Base-by-base conservation (phyloP, 2,888 invertebrate species). In the Aphodius sticticus region DNA sequence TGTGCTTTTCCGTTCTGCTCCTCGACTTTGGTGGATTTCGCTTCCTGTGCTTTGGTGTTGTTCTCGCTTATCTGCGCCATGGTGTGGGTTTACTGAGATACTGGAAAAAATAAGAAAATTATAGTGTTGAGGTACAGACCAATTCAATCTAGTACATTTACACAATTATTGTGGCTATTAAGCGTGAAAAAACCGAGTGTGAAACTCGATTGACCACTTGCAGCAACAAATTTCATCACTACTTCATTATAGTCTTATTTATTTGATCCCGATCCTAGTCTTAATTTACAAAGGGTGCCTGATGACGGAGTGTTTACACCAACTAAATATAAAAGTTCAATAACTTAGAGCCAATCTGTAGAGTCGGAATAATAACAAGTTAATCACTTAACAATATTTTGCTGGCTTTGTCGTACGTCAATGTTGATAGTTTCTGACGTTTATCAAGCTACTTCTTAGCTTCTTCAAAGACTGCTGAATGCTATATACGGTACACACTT, bases 21-120 rank as follows among this genome's bases (percentile, higher is more conserved):
- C 12, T 53, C 53, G 53, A 53, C 53, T 53, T 53, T 53, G 9
- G 53, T 53, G 70, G 70, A 14, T 70, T 70, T 70, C 7, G 16
- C 70, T 70, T 70, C 26, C 7, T 70, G 1, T 70, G 16, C 9
- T 70, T 70, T 70, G 7, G 15, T 15, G 9, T 35, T 35, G n/a
- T 74, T 74, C 35, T 80, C 80, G 70, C 78, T 80, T 16, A 80
- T 76, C 77, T 80, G 80, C 14, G 80, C 80, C 80, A 80, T 80
- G 53, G 69, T 77, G 26, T n/a, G 9, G 69, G 9, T 70, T 77
- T 70, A 9, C 16, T 35, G 36, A 7, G 15, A 38, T n/a, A 69
- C 16, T 37, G 16, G 9, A 76, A 76, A 76, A 36, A 76, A 76
- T 53, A 74, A 74, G 26, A 72, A 72, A 1, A n/a, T 16, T n/a